Percentiles rank a stretch among this genome's conserved stretches.
Conservation (phyloP, 2,797 vertebrate species). For the Enteromius unitaeniatus region DNA sequence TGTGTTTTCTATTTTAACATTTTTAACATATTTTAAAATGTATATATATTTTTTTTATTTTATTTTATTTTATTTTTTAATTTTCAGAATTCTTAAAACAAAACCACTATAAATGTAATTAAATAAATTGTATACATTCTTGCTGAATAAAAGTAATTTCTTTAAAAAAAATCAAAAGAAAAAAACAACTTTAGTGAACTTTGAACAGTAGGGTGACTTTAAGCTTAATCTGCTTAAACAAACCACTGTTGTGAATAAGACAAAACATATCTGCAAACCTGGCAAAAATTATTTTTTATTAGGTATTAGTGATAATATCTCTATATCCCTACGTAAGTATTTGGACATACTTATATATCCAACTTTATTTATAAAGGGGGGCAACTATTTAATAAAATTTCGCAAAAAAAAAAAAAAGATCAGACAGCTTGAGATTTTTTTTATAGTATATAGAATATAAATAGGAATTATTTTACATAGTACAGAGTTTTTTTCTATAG, state of each 20-base stretch:
- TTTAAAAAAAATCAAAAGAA: too few relatives aligned
- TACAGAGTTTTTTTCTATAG: not conserved
- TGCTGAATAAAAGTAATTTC: not conserved
- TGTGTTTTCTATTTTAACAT: not conserved
- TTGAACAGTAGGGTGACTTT: not conserved
- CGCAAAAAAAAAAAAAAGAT: not conserved
- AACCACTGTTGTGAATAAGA: not conserved
- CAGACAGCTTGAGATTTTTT: not conserved
- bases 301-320: too few relatives aligned
- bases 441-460: too few relatives aligned
- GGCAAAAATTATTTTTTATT: not conserved
- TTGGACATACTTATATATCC: not conserved
- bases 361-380: not conserved
- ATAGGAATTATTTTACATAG: too few relatives aligned
- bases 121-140: not conserved
- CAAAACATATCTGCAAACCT: not conserved
- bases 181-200: not conserved
- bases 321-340: not conserved
- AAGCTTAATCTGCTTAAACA: conserved; percentile 1
- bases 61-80: too few relatives aligned
- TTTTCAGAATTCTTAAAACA: not conserved
- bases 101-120: not conserved
- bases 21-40: not conserved
- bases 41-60: too few relatives aligned
- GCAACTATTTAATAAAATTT: too few relatives aligned